Conservation (phyloP, 2,888 invertebrate genomes). For the Epinotia brunnichana region DNA sequence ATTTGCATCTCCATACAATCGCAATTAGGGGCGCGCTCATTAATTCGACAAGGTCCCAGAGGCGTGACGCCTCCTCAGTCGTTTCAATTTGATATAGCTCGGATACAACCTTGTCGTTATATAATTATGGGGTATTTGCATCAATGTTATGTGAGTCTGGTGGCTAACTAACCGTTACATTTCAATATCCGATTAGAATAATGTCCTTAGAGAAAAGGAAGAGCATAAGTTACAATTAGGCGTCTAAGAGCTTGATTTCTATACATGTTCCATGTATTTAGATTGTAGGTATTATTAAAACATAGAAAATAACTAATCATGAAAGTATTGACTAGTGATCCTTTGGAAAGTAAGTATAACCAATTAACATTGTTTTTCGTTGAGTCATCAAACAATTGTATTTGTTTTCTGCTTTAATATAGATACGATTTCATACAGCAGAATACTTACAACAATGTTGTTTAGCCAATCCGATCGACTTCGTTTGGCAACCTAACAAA, state of each 20-base stretch:
- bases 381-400: too few species aligned
- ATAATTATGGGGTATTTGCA: conserved; percentile 72
- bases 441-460: too few species aligned
- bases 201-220: conserved; percentile 48
- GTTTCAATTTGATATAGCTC: conserved; percentile 66
- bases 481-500: conserved; percentile 14
- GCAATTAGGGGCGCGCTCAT: conserved; percentile 73
- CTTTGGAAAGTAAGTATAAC: neutral
- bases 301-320: neutral
- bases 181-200: conserved; percentile 67
- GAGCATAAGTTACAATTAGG: conserved; percentile 10
- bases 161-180: conserved; percentile 66
- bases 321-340: neutral
- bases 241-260: neutral
- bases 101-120: conserved; percentile 67
- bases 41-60: conserved; percentile 65
- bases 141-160: conserved; percentile 70
- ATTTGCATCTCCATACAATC: conserved; percentile 81
- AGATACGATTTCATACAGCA: too few species aligned
- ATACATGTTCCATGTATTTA: neutral
- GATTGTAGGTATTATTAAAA: too few species aligned
- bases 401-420: too few species aligned
- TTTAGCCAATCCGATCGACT: neutral
- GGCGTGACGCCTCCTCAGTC: conserved; percentile 52
- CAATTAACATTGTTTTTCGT: too few species aligned